Conservation (phyloP, 2,797 vertebrate species). For the Manis crassicaudata region DNA sequence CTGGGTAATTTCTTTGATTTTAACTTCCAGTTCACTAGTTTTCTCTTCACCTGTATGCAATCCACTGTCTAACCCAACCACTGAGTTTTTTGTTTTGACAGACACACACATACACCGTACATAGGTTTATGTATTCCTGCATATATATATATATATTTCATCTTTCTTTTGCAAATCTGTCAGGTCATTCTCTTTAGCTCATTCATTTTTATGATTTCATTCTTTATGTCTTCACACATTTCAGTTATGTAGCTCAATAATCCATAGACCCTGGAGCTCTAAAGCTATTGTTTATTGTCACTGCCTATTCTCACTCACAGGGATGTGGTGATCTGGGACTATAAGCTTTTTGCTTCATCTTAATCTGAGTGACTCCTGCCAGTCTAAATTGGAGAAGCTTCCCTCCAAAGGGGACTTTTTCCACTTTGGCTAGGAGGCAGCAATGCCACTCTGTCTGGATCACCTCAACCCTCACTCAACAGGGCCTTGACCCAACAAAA, state of each 20-base stretch:
- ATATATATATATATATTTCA: not conserved
- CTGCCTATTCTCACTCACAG: not conserved
- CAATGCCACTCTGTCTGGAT: not conserved
- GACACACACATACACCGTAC: not conserved
- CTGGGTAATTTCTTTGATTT: not conserved
- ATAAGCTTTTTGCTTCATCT: not conserved
- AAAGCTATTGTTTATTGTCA: not conserved
- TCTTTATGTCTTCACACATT: conserved; percentile 11
- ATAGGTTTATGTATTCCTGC: not conserved
- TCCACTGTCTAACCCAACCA: not conserved
- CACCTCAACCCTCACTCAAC: not conserved
- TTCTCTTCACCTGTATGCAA: not conserved
- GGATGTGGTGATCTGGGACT: not conserved
- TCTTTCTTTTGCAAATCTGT: not conserved
- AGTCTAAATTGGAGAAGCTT: not conserved
- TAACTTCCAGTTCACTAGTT: not conserved
- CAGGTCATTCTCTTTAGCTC: not conserved
- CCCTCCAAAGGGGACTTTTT: not conserved
- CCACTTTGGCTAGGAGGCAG: not conserved
- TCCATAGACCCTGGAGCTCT: not conserved
- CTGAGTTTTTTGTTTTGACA: not conserved
- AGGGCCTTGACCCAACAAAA: not conserved
- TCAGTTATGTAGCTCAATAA: not conserved
- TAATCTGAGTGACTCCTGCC: not conserved
- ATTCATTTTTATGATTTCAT: not conserved